Evolutionary conservation across 2,888 invertebrate species (phyloP).

Genomic region (Morpho achilles): DNA sequence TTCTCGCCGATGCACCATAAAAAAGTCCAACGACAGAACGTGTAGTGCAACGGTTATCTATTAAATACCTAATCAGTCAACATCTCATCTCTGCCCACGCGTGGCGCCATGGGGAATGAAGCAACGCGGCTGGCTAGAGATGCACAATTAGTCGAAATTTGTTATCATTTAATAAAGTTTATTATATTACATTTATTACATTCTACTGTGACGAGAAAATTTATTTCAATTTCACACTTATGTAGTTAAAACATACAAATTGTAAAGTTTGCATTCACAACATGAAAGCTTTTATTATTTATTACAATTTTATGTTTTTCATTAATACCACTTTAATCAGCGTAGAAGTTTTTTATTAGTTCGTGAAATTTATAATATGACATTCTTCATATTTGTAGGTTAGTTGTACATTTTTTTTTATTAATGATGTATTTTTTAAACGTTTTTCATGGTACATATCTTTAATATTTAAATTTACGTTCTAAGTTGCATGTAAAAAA

Average conservation of each 20-base stretch:
- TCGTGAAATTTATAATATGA: no score
- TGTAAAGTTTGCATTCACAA: no score
- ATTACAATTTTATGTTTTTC: no score
- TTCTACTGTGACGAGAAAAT: not conserved
- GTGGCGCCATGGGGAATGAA: constrained; percentile 48
- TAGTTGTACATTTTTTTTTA: no score
- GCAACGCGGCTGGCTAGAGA: constrained; percentile 31
- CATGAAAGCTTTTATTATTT: no score
- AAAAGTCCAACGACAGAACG: constrained; percentile 30
- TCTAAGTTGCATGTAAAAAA: no score
- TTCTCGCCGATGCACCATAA: constrained; percentile 36
- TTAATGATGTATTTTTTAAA: no score
- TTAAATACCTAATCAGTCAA: constrained; percentile 74
- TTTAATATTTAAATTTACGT: no score
- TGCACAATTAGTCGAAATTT: constrained; percentile 19
- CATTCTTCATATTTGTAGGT: no score
- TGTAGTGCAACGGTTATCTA: constrained; percentile 63
- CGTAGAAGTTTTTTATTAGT: no score
- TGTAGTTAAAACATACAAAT: not conserved
- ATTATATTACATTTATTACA: constrained; percentile 5
- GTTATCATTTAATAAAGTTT: constrained; percentile 19
- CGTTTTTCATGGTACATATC: no score
- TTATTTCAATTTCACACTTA: not conserved
- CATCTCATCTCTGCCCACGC: constrained; percentile 63
- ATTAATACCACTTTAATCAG: no score